Conservation (phyloP, 2,888 invertebrate genomes). For the Stictocephala bisonia region DNA sequence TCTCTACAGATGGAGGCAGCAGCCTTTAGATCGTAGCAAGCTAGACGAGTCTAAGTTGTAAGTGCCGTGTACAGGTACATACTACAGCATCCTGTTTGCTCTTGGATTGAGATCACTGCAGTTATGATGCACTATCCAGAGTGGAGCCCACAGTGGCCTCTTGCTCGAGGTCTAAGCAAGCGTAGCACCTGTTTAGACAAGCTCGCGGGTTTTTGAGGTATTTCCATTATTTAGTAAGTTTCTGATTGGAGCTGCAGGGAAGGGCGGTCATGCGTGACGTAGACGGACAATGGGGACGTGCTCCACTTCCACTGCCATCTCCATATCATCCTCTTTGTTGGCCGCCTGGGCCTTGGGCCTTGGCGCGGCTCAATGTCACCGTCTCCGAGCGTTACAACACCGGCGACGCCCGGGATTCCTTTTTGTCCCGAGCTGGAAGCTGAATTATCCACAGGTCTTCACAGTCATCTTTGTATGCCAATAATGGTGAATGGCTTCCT, state of each 20-base stretch:
- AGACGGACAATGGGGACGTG: conserved; percentile 16
- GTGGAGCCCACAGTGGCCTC: background rate
- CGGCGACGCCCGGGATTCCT: no score
- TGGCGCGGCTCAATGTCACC: conserved; percentile 32
- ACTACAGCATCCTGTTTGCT: no score
- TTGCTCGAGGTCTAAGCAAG: conserved; percentile 24
- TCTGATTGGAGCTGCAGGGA: conserved; percentile 23
- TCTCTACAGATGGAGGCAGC: no score
- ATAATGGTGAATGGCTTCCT: no score
- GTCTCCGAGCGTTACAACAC: no score
- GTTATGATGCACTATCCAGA: background rate
- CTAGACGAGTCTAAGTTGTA: no score
- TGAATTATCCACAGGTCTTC: no score
- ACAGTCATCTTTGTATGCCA: no score
- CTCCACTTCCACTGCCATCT: conserved; percentile 3
- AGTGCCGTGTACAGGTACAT: no score
- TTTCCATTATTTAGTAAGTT: conserved; percentile 45
- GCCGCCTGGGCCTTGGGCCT: conserved; percentile 8
- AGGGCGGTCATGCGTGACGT: conserved; percentile 11
- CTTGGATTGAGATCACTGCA: no score
- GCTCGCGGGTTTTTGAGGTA: conserved; percentile 44
- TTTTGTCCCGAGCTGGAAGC: no score
- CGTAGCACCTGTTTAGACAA: conserved; percentile 44
- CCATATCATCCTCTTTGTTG: conserved; percentile 39
- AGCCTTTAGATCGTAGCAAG: no score